Conservation (phyloP, 2,113 vertebrate genomes). For the Raja brachyura region DNA sequence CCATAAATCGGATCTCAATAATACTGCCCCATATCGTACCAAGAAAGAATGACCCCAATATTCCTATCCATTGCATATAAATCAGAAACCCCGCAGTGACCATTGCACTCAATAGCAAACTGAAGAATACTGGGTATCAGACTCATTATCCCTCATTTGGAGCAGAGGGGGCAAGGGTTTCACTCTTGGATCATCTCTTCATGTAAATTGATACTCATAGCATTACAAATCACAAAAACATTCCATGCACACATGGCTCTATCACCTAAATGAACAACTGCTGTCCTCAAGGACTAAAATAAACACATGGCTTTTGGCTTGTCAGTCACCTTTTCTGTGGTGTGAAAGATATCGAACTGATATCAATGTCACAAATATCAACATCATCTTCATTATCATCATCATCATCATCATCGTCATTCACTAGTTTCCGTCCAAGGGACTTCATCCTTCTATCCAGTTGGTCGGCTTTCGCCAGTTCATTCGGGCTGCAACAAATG, state of each 20-base stretch:
- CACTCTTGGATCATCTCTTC: background rate
- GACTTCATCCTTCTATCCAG: slow-evolving; percentile 60
- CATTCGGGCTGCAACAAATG: slow-evolving; percentile 41
- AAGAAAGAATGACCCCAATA: background rate
- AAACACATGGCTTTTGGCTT: background rate
- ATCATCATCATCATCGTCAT: slow-evolving; percentile 54
- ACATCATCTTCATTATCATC: slow-evolving; percentile 70
- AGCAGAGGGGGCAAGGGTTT: background rate
- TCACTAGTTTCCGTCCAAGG: slow-evolving; percentile 66
- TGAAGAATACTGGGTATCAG: background rate
- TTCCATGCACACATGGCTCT: background rate
- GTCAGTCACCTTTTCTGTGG: slow-evolving; percentile 70
- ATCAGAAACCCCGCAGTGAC: too few relatives aligned
- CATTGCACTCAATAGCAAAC: too few relatives aligned
- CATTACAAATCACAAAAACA: background rate
- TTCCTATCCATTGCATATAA: background rate
- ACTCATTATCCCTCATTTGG: background rate
- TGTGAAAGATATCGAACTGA: slow-evolving; percentile 63
- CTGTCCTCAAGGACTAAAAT: background rate
- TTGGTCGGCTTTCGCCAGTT: slow-evolving; percentile 40
- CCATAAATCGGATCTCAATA: background rate
- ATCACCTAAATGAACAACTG: background rate
- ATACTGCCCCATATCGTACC: too few relatives aligned
- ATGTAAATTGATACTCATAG: too few relatives aligned
- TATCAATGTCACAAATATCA: slow-evolving; percentile 66